Base-by-base conservation (phyloP, 1,140 invertebrate genomes). In the Heliothis virescens region DNA sequence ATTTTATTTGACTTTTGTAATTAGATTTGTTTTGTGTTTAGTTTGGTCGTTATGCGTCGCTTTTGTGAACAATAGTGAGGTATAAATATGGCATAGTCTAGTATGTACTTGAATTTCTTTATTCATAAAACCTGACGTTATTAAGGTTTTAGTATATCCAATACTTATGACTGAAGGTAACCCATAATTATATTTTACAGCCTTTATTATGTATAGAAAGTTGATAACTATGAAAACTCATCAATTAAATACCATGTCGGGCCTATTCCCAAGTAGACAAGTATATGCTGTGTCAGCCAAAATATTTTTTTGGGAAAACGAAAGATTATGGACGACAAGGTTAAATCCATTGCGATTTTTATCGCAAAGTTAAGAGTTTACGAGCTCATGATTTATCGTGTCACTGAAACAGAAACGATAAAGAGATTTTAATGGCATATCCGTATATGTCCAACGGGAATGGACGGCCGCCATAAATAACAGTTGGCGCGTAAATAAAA, bases 351-450 rank as follows among this genome's bases (percentile, higher is more conserved):
- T 65, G 29, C 18, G 7, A 65, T 65, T 65, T 34, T 65, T 65
- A 29, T 65, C 21, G 13, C 34, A 47, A 10, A 63, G 29, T 47
- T 63, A 47, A 41, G 41, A 18, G 2, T 48, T 65, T 65, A 65
- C 47, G 62, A 48, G 62, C 62, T 48, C 10, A 3, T 41, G 47
- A 65, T 65, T 65, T 65, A 65, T 65, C 41, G 62, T 48, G 62
- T 65, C 62, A 48, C 41, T 41, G 41, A 65, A 65, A 16, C 62
- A 47, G 62, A 48, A 65, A 65, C 62, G 62, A 47, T 65, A 65
- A 65, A 47, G 34, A 34, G 34, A 65, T 65, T 69, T 69, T 69
- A 69, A 69, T 69, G 65, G 65, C 65, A 11, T 69, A 52, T 69
- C 65, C 65, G 16, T 48, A 69, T 48, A 52, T 69, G 21, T 50